Base-by-base conservation (phyloP, 2,113 vertebrate species). In the Triplophysa rosa region DNA sequence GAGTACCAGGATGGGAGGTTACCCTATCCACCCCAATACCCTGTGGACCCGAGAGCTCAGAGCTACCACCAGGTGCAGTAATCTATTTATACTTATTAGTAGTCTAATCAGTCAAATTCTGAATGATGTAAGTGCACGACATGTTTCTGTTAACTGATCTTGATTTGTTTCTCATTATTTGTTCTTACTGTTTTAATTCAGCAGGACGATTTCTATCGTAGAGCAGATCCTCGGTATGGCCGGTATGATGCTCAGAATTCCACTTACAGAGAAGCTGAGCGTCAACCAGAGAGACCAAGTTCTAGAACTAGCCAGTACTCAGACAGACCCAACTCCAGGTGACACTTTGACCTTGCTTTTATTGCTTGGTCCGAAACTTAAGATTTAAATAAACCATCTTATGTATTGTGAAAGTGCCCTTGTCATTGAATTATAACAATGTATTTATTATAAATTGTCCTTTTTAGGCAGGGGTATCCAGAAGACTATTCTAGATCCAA, bases 291-390 rank as follows among this genome's bases (percentile, higher is more conserved):
- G 2, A 86, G 93, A 68, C 93, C 93, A 64, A 98, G 94, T 82
- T 99, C 98, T 37, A 92, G 96, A 85, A 83, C 95, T 0, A 98
- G 97, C 63, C 98, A 97, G 87, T 95, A 94, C 89, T 99, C 98
- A 0, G 97, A 99, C 83, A 91, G 95, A 26, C 94, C 96, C 0
- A 3, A 92, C 12, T 95, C 96, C 75, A 95, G 97, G 98, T 99
- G 29, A 84, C 17, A 47, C 8, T 52, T 42, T 42, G 42, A 8
- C 42, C 42, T 11, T 45, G 42, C 11, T 45, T 45, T 45, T 45
- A 45, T 37, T 37, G 33, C 33, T 37, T 37, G 33, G 33, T 37
- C 33, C 33, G 1, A 37, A 37, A 37, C 33, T 7, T 7, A 37
- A 37, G 5, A 37, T 6, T 7, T 37, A 37, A 6, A 37, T 37